Conservation (phyloP, 37 sponge, comb jelly and placozoan species). For the Agelas oroides region DNA sequence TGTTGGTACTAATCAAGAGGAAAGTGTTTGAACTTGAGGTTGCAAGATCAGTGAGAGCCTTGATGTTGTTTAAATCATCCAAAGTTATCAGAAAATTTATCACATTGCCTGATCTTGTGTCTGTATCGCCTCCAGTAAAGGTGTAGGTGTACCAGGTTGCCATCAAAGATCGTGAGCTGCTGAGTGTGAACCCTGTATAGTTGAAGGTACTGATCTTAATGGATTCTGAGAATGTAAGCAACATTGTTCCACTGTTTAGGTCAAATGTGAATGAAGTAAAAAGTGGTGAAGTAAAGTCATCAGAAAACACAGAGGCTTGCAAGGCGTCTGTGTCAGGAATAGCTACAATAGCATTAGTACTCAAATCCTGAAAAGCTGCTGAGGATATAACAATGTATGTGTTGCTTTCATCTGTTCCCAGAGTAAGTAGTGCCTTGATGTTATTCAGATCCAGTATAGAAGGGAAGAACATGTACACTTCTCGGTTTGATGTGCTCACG, state of each 20-base stretch:
- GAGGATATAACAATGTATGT: slow-evolving; percentile 75
- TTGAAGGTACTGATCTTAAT: slow-evolving; percentile 56
- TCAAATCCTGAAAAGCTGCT: slow-evolving; percentile 66
- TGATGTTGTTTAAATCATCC: slow-evolving; percentile 79
- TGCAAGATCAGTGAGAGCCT: slow-evolving; percentile 66
- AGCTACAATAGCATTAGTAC: slow-evolving; percentile 59
- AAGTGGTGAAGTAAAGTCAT: slow-evolving; percentile 64
- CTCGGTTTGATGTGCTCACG: slow-evolving; percentile 23
- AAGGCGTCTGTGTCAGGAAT: slow-evolving; percentile 58
- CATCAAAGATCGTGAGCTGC: not conserved
- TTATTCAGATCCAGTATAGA: slow-evolving; percentile 71
- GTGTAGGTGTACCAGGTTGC: slow-evolving; percentile 17
- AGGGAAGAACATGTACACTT: slow-evolving; percentile 44
- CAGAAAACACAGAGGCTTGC: slow-evolving; percentile 61
- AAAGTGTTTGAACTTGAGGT: slow-evolving; percentile 58
- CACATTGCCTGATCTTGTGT: slow-evolving; percentile 55
- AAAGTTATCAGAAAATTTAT: slow-evolving; percentile 38
- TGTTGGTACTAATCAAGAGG: slow-evolving; percentile 33
- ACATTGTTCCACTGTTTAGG: slow-evolving; percentile 62
- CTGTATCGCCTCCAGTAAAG: slow-evolving; percentile 64
- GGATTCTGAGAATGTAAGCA: slow-evolving; percentile 88
- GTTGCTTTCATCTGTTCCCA: slow-evolving; percentile 69
- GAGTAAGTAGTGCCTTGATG: slow-evolving; percentile 71
- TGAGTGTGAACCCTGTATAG: slow-evolving; percentile 48
- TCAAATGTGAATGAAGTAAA: slow-evolving; percentile 68